Percentiles rank a stretch among this genome's conserved stretches.
These are phyloP conservation scores for Leptinotarsa tumamoca DNA, from an alignment of 2,888 invertebrate species.

Conservation along the genomic window DNA sequence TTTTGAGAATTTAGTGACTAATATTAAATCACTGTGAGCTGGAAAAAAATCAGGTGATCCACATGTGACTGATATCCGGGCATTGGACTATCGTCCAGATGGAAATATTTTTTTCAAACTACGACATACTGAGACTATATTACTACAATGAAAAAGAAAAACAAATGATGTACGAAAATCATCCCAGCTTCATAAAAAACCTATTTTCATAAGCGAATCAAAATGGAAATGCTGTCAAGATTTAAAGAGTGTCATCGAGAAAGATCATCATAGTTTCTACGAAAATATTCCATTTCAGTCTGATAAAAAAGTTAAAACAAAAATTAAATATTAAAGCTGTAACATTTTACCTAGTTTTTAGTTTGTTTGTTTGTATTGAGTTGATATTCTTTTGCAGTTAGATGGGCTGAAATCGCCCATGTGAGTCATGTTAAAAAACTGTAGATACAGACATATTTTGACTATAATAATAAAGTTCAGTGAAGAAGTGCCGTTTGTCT, in stretches of 20 bases:
- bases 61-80: neutral
- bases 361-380: neutral
- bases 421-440: neutral
- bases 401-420: neutral
- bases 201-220: neutral
- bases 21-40: conserved; percentile 12
- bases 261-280: too few species aligned
- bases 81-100: neutral
- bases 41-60: conserved; percentile 12
- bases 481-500: too few species aligned
- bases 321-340: too few species aligned
- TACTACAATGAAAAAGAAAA: conserved; percentile 1
- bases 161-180: conserved; percentile 9
- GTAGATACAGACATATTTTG: neutral
- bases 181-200: neutral
- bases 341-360: too few species aligned
- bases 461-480: too few species aligned
- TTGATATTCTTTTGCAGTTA: neutral
- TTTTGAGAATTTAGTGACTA: conserved; percentile 15
- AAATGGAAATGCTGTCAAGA: too few species aligned
- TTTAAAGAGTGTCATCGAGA: too few species aligned
- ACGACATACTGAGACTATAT: neutral
- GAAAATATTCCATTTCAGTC: too few species aligned
- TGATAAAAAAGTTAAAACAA: too few species aligned
- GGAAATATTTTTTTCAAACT: conserved; percentile 20